Conservation (phyloP, 2,888 invertebrate genomes). For the Trissoscelio sp. region DNA sequence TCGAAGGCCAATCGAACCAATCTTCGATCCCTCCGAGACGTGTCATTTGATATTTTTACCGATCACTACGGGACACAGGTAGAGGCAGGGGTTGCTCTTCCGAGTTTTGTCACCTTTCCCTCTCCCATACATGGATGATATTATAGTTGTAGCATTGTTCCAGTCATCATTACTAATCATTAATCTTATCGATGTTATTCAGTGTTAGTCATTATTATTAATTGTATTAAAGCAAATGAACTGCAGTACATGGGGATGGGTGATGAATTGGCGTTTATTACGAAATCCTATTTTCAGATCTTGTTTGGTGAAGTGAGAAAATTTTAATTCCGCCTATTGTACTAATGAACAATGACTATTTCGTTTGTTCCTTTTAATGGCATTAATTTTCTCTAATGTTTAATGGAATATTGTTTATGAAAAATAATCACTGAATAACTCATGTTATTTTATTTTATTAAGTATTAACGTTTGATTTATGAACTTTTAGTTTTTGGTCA, state of each 20-base stretch:
- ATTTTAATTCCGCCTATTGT: constrained; percentile 15
- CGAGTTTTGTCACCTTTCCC: constrained; percentile 51
- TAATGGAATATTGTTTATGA: too few species aligned
- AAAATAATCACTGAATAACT: too few species aligned
- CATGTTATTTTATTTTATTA: too few species aligned
- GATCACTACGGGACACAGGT: constrained; percentile 69
- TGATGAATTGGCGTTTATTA: constrained; percentile 47
- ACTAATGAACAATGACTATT: too few species aligned
- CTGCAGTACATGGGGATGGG: constrained; percentile 15
- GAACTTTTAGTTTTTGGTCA: too few species aligned
- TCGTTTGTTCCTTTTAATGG: too few species aligned
- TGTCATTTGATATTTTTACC: constrained; percentile 72
- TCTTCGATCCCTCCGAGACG: constrained; percentile 61
- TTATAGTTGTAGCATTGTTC: constrained; percentile 42
- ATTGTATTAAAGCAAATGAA: constrained; percentile 48
- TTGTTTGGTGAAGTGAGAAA: constrained; percentile 13
- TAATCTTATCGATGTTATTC: constrained; percentile 57
- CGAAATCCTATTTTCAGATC: constrained; percentile 16
- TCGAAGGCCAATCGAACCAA: constrained; percentile 77
- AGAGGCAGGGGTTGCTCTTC: too few species aligned
- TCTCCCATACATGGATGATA: too few species aligned
- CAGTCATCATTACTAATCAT: constrained; percentile 61
- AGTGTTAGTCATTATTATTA: constrained; percentile 57
- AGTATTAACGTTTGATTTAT: too few species aligned
- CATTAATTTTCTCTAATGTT: too few species aligned